Conservation (phyloP, 2,113 vertebrate genomes). For the Epinephelus fuscoguttatus region DNA sequence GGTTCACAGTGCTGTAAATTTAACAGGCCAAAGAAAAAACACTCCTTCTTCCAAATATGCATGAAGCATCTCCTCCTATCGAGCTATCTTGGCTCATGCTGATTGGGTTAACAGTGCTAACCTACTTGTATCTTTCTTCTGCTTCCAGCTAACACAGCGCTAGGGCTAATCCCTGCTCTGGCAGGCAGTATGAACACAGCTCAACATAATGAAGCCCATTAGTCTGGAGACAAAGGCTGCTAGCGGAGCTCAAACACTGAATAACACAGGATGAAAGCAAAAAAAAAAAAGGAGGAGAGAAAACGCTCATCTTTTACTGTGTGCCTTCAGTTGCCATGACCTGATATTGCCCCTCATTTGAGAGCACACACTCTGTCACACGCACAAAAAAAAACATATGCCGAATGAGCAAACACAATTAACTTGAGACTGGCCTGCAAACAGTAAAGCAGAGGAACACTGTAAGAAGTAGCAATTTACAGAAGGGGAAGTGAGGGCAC, state of each 20-base stretch:
- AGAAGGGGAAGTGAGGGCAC: constrained; percentile 8
- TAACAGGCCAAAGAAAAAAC: background rate
- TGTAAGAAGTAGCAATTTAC: constrained; percentile 15
- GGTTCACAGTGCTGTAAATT: background rate
- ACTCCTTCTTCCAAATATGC: constrained; percentile 17
- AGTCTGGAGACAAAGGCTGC: constrained; percentile 77
- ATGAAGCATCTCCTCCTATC: constrained; percentile 36
- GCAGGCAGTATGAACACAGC: constrained; percentile 72
- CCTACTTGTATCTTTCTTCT: constrained; percentile 64
- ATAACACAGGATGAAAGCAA: constrained; percentile 37
- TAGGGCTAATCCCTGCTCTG: constrained; percentile 73
- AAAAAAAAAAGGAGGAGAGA: constrained; percentile 5
- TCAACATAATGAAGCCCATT: constrained; percentile 82
- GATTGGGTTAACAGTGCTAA: constrained; percentile 65
- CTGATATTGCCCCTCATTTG: constrained; percentile 29
- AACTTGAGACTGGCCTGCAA: constrained; percentile 56
- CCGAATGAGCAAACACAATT: constrained; percentile 67
- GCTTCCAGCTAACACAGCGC: constrained; percentile 67
- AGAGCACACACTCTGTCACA: background rate
- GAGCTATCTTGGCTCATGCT: constrained; percentile 27
- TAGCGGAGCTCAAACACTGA: constrained; percentile 64
- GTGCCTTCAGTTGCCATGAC: constrained; percentile 38
- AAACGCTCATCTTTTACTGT: constrained; percentile 47
- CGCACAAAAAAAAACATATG: constrained; percentile 42
- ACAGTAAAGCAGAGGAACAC: constrained; percentile 25